Base-by-base conservation (phyloP, 2,888 invertebrate genomes). In the Augiades crinisus region DNA sequence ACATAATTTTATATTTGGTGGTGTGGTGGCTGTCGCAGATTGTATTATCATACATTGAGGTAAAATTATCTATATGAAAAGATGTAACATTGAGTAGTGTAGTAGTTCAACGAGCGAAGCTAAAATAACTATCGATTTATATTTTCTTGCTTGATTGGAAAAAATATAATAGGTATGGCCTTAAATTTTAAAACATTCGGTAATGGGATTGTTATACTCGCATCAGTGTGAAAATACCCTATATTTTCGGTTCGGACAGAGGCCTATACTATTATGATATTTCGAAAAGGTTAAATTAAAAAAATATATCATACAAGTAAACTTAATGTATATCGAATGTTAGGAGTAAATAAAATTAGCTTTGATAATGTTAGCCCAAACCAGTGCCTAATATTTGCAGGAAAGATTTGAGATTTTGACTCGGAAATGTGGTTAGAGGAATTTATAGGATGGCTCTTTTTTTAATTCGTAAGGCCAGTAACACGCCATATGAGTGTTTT, bases 301-400 rank as follows among this genome's bases (percentile, higher is more conserved):
- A 51, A 34, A 19, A 27, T 24, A 50, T 50, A 50, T 36, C 24
- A 41, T 22, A 34, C 33, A 41, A 64, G 65, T 71, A 68, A 67
- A 62, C 58, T 38, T 76, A 78, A 65, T 75, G 72, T 84, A 74
- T 84, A 82, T 78, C 72, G 72, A 34, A 41, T 14, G 17, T 43
- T 50, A 69, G 74, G 65, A 67, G 67, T 75, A 72, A 70, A 70
- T 65, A 67, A 64, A 64, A 70, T 78, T 85, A 83, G 85, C 87
- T 87, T 88, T 85, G 81, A 78, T 85, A 87, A 80, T 78, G 73
- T 81, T 82, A 83, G 78, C 80, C 68, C 70, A 75, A 82, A 76
- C 78, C 86, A 85, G 88, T 87, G 88, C 87, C 88, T 88, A 79
- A 77, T 62, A 67, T 70, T 65, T 68, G 73, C 72, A 67, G 76